Evolutionary conservation across 2,797 vertebrate species (phyloP).

Genomic region (Okamejei kenojei): DNA sequence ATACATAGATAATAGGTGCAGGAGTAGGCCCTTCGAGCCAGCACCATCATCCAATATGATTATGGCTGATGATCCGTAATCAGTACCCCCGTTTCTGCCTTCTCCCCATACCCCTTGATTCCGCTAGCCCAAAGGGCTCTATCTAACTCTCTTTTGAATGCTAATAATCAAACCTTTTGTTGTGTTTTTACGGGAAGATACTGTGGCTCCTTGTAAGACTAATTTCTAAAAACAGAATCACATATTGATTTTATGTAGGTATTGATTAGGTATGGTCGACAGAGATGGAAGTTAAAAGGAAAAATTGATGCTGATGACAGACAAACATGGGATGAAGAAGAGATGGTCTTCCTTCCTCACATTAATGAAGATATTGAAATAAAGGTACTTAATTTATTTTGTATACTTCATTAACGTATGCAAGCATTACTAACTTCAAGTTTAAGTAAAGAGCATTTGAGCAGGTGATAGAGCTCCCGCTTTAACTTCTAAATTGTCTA

Average conservation of each 20-base stretch:
- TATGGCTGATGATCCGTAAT: no score
- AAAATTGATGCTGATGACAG: slow-evolving; percentile 81
- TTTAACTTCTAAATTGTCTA: background rate
- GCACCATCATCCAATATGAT: no score
- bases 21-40: no score
- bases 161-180: background rate
- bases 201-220: background rate
- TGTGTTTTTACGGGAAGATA: background rate
- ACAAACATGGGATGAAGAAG: slow-evolving; percentile 86
- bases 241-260: slow-evolving; percentile 58
- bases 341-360: slow-evolving; percentile 79
- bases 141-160: no score
- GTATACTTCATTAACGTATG: background rate
- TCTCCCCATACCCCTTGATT: no score
- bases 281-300: slow-evolving; percentile 85
- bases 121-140: no score
- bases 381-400: slow-evolving; percentile 62
- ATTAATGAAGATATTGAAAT: slow-evolving; percentile 87
- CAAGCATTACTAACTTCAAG: background rate
- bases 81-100: no score
- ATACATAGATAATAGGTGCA: no score
- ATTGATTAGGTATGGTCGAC: slow-evolving; percentile 75
- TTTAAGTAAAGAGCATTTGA: background rate
- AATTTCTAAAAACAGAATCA: background rate
- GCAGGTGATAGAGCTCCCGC: background rate